phyloP scores from a whole-genome alignment of 2,888 invertebrate species.

The Mycalesis mineus region DNA sequence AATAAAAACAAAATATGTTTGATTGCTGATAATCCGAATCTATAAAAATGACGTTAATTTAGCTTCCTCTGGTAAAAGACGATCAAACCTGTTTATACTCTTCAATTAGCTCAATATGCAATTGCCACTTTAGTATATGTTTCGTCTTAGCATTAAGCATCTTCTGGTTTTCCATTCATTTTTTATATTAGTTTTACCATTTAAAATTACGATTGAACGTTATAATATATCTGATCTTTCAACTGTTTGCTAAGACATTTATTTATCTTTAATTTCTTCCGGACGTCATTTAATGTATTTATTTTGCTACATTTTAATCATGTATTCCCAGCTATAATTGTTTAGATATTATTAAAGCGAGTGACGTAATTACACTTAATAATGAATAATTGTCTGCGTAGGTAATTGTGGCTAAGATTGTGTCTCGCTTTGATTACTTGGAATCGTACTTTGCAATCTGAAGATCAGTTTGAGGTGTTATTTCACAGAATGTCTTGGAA shows the following conservation, averaged over 20 bases:
- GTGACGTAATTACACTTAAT: slow-evolving; percentile 29
- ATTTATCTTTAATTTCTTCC: neutral
- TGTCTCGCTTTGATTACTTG: slow-evolving; percentile 31
- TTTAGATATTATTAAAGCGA: slow-evolving; percentile 14
- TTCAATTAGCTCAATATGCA: no score
- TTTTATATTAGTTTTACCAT: no score
- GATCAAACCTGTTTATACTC: no score
- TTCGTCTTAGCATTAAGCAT: no score
- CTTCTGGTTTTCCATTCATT: no score
- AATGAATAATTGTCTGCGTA: slow-evolving; percentile 27
- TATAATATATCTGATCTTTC: no score
- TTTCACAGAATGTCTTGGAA: neutral
- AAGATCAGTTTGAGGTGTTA: slow-evolving; percentile 12
- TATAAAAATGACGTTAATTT: no score
- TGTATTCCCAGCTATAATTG: slow-evolving; percentile 3
- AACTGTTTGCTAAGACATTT: neutral
- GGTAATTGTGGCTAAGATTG: slow-evolving; percentile 30
- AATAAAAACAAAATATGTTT: no score
- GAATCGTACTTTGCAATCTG: slow-evolving; percentile 25
- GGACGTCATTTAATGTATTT: neutral
- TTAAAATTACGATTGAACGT: no score
- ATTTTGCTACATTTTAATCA: neutral
- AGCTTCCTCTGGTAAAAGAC: no score
- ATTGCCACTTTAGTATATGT: no score
- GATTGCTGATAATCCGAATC: no score